Base-by-base conservation (phyloP, 2,888 invertebrate genomes). In the Aphodius granarius region DNA sequence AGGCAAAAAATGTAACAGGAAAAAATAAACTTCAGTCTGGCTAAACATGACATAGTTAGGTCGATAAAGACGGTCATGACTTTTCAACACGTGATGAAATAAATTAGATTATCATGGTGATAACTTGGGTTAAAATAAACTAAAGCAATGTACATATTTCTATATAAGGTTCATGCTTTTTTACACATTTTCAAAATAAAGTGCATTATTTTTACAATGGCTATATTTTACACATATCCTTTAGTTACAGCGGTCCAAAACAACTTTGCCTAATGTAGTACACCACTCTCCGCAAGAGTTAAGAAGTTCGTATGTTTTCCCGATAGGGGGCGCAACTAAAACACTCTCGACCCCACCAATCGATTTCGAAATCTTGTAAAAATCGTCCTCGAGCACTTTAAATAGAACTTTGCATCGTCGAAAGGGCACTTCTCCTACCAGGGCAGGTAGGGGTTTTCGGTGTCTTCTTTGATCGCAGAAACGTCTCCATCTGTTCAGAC, bases 61-160 rank as follows among this genome's bases (percentile, higher is more conserved):
- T 43, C 43, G 43, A 43, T 43, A 43, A n/a, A 15, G 66, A 66
- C 72, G 66, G 72, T 75, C 75, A 75, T 75, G 72, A 74, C 75
- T 74, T 72, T 76, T 79, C 79, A 79, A 75, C 79, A 79, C 79
- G 78, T 79, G 78, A 79, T 79, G 79, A 79, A 79, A 79, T 79
- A 79, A 79, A 79, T 79, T 78, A 79, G 79, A 78, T 79, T 76
- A 79, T 76, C 43, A 13, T 43, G 6, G 43, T 43, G 43, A 43
- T 43, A 43, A 1, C 43, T 6, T 13, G 43, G 9, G 43, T 43
- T 9, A 43, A 43, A 43, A 43, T 43, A 43, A 43, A 43, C 13
- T 43, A 43, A 43, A 43, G n/a, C n/a, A n/a, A n/a, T n/a, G n/a
- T n/a, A n/a, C n/a, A n/a, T 43, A 43, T 9, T 43, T 43, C 43